Conservation (phyloP, 2,113 vertebrate genomes). For the Scomber japonicus region DNA sequence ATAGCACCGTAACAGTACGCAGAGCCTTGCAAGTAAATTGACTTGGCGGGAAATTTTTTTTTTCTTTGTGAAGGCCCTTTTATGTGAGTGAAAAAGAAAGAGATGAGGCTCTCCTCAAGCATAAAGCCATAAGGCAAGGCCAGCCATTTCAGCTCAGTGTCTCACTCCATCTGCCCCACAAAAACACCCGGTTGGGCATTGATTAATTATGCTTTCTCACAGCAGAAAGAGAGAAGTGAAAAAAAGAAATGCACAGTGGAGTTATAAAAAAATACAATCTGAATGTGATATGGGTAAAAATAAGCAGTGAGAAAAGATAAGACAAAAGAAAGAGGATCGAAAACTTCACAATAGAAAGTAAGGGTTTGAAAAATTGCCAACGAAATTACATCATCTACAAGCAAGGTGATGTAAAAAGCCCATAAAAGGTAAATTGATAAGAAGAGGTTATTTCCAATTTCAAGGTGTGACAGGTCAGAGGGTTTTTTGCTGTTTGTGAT, state of each 20-base stretch:
- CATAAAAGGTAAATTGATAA: conserved; percentile 13
- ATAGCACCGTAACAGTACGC: conserved; percentile 63
- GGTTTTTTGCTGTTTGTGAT: conserved; percentile 35
- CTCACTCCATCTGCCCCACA: conserved; percentile 72
- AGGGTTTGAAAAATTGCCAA: neutral
- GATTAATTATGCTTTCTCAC: conserved; percentile 75
- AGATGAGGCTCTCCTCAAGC: conserved; percentile 65
- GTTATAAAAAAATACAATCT: neutral
- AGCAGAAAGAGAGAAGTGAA: conserved; percentile 12
- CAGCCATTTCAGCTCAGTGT: conserved; percentile 65
- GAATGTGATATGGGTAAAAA: no score
- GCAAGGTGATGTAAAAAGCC: conserved; percentile 25
- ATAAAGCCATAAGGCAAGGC: conserved; percentile 67
- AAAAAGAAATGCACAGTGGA: conserved; percentile 26
- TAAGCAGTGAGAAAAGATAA: neutral
- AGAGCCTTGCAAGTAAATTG: conserved; percentile 70
- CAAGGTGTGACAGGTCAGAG: conserved; percentile 62
- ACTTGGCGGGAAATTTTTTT: conserved; percentile 60
- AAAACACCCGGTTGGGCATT: conserved; percentile 59
- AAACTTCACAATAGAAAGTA: neutral
- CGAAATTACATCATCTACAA: conserved; percentile 37
- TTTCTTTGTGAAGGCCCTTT: conserved; percentile 54
- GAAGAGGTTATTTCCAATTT: conserved; percentile 60
- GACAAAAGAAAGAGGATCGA: neutral
- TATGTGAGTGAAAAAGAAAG: conserved; percentile 69